Evolutionary conservation across 2,797 vertebrate genomes (phyloP), one percentile per base, ranked within the genome.

Genomic region (Tarsius wallacei): DNA sequence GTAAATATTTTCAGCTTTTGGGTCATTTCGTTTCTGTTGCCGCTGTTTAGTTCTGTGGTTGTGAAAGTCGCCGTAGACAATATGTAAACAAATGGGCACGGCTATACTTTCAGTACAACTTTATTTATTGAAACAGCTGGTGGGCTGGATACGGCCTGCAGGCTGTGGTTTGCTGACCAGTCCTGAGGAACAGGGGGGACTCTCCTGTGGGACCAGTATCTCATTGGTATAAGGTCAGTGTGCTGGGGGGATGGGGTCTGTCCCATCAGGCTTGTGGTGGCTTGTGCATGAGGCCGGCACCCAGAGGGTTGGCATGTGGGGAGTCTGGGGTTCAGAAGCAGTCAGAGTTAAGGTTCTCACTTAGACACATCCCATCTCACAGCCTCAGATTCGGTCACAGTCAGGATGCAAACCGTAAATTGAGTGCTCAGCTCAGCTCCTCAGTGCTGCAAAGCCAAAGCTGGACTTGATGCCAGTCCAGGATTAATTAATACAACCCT

Each of bases 381-480:
- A 47, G 73, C 31, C 70, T 68, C 51, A 42, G 64, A 76, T 57
- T 81, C 57, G 68, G 61, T 61, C 84, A 59, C 49, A 63, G 78
- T n/a, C 26, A 51, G 83, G 80, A 78, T 15, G 22, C 51, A 70
- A 16, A 89, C 53, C 49, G 59, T 77, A 49, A 87, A 77, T 19
- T 42, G 51, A 31, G 19, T 33, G 26, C 49, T 89, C 7, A 0
- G 81, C 61, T 85, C 51, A 55, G 47, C 49, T 93, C 70, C 81
- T 78, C 36, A 36, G 91, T 28, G 49, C 71, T 76, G 42, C 0
- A 33, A 84, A 64, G 64, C 83, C 13, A 10, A 24, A 8, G 4
- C 82, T 64, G 87, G 76, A 84, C 64, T 84, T 94, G 84, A 59
- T 57, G 22, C 42, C 66, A 78, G 81, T 68, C 81, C 88, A 95